Conservation (phyloP, 2,797 vertebrate genomes). For the Cynopterus sphinx region DNA sequence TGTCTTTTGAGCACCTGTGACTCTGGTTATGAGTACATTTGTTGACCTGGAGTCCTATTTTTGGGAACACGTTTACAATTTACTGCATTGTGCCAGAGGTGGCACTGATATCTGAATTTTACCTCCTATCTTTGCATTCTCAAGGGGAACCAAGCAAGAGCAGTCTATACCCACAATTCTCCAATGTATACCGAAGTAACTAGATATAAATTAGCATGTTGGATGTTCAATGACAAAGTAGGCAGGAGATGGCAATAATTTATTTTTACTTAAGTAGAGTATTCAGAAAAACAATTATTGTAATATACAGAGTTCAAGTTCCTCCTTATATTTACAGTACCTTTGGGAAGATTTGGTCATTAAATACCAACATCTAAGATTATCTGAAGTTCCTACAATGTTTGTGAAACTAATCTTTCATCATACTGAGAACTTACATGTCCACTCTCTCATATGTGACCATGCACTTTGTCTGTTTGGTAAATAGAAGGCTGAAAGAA, state of each 20-base stretch:
- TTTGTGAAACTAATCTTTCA: not conserved
- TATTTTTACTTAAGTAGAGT: conserved; percentile 19
- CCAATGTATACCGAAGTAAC: not conserved
- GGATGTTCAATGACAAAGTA: conserved; percentile 6
- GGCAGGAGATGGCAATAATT: not conserved
- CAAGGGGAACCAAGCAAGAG: not conserved
- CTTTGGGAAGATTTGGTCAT: not conserved
- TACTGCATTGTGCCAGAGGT: not conserved
- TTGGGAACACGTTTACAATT: not conserved
- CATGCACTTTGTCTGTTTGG: not conserved
- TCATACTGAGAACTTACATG: not conserved
- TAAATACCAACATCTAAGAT: conserved; percentile 21
- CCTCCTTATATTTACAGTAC: not conserved
- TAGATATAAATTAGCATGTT: not conserved
- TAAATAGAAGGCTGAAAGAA: not conserved
- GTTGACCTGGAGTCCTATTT: not conserved
- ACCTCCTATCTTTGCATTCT: conserved; percentile 3
- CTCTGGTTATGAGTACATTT: not conserved
- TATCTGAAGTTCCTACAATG: conserved; percentile 5
- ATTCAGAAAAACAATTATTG: conserved; percentile 30
- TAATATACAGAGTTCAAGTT: not conserved
- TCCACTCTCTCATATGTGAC: not conserved
- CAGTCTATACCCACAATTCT: not conserved
- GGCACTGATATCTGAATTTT: not conserved
- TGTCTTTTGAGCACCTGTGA: not conserved